phyloP scores from a whole-genome alignment of 2,113 vertebrate genomes.

The Tenrec ecaudatus region DNA sequence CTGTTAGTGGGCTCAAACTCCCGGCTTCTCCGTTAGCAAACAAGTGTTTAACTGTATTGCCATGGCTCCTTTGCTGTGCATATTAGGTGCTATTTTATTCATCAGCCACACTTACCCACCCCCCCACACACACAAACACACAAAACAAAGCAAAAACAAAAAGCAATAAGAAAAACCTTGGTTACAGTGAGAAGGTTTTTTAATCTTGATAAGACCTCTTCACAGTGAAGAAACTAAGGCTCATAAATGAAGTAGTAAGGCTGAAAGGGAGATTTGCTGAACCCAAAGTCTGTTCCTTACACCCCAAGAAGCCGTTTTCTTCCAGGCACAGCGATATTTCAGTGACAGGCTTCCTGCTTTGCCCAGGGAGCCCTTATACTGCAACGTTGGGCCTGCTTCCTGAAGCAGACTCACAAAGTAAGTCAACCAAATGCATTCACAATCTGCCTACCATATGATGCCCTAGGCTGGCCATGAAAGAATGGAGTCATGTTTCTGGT shows the following conservation, averaged over 20 bases:
- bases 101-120: constrained; percentile 11
- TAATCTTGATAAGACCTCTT: neutral
- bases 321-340: constrained; percentile 6
- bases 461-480: constrained; percentile 60
- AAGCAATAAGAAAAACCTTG: neutral
- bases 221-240: neutral
- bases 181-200: too few species aligned
- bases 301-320: neutral
- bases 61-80: neutral
- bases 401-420: constrained; percentile 61
- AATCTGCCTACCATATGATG: constrained; percentile 19
- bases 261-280: neutral
- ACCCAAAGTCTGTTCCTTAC: neutral
- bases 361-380: constrained; percentile 44
- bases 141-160: neutral
- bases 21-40: neutral
- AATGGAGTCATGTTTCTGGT: constrained; percentile 85
- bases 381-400: constrained; percentile 69
- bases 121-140: neutral
- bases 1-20: too few species aligned
- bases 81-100: neutral
- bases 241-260: neutral
- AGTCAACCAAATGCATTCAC: constrained; percentile 39
- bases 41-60: neutral
- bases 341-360: constrained; percentile 47